Evolutionary conservation across 1,140 invertebrate species (phyloP).

Genomic region (Bemisia tabaci): DNA sequence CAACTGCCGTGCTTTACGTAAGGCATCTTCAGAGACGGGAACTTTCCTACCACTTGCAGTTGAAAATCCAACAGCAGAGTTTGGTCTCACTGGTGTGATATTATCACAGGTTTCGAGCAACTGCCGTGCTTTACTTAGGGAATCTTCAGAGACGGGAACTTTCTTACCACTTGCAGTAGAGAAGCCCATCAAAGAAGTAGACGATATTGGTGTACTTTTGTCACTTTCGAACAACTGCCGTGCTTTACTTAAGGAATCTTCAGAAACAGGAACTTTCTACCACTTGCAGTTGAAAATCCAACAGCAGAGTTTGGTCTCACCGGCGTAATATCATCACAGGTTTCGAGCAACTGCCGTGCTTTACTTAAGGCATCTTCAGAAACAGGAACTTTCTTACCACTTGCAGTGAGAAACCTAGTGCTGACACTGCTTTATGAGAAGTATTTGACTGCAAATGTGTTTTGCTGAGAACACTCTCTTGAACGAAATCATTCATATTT

Average conservation of each 20-base stretch:
- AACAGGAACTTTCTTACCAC: slow-evolving; percentile 30
- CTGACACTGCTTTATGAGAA: too few relatives aligned
- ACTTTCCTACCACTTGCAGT: not conserved
- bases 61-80: not conserved
- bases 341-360: slow-evolving; percentile 21
- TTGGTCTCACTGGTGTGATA: not conserved
- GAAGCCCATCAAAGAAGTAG: slow-evolving; percentile 23
- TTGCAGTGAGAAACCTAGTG: slow-evolving; percentile 19
- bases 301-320: not conserved
- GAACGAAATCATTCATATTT: not conserved
- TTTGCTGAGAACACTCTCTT: not conserved
- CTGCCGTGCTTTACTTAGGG: slow-evolving; percentile 26
- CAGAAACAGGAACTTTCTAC: not conserved
- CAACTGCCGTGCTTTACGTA: not conserved
- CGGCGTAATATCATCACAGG: not conserved
- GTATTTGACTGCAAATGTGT: not conserved
- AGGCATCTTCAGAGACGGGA: not conserved
- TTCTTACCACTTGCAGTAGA: slow-evolving; percentile 30
- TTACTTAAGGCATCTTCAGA: slow-evolving; percentile 27
- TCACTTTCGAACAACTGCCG: not conserved
- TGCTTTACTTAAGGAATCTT: not conserved
- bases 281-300: not conserved
- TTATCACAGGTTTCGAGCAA: slow-evolving; percentile 14
- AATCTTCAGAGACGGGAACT: slow-evolving; percentile 27
- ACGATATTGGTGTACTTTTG: slow-evolving; percentile 4